Evolutionary conservation across 1,140 invertebrate species (phyloP), one percentile per base, ranked within the genome.

Genomic region (Brachionus rubens): DNA sequence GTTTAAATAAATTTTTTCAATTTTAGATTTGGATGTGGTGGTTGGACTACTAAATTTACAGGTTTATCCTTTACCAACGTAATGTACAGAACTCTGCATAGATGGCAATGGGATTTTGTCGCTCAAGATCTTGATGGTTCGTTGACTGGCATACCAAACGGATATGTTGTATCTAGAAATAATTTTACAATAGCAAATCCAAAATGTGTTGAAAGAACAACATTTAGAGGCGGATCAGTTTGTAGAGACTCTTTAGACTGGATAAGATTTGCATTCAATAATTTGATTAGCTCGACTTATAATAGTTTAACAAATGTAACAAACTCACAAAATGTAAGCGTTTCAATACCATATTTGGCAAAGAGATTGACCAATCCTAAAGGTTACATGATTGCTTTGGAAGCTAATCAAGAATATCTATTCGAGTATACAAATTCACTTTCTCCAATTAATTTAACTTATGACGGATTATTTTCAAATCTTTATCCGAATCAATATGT

Each of bases 21-120:
- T 59, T 59, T 59, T 1, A 70, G 65, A 19, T 12, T 50, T n/a
- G 46, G 16, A 14, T 72, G 68, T 26, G 68, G 68, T 19, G 72
- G 72, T 40, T 75, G 72, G 72, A 6, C 36, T n/a, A 75, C 28
- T 2, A 46, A 43, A 40, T 56, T 75, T 40, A 28, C 30, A 41
- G 26, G 40, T 12, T 47, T 75, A 16, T 28, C 24, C 30, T 75
- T 75, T 41, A 16, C n/a, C 5, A 75, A 75, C 30, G 72, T 75
- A 14, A 9, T 26, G 5, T 10, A n/a, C 1, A 26, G 50, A 30
- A 28, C 50, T 7, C 10, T 50, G 12, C 68, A 50, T 21, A 47
- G 68, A 72, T 72, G 68, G 68, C 24, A 72, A 5, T 72, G 68
- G 68, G 68, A 72, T 16, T 50, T 72, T 9, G 24, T 72, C 5